Percentiles rank a stretch among this genome's conserved stretches.
Conservation (phyloP, 2,888 invertebrate genomes). For the Cybosia mesomella region DNA sequence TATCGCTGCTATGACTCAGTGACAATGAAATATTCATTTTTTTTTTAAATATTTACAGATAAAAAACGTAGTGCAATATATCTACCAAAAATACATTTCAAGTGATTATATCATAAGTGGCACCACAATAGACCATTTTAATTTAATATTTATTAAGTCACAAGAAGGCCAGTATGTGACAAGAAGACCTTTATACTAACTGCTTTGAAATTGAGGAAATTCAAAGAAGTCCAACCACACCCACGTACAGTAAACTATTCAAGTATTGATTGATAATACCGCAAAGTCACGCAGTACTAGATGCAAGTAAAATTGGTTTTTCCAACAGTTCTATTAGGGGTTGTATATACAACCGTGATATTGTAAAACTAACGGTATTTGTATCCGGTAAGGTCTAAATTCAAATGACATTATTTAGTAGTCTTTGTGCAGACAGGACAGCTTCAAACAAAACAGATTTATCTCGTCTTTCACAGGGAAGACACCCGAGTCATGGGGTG, state of each 20-base stretch:
- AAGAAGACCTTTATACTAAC: too few relatives aligned
- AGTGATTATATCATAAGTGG: too few relatives aligned
- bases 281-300: not conserved
- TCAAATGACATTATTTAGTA: not conserved
- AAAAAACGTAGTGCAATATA: too few relatives aligned
- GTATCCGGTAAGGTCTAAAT: not conserved
- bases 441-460: not conserved
- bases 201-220: not conserved
- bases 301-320: not conserved
- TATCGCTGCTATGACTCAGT: too few relatives aligned
- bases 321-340: not conserved
- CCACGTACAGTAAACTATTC: not conserved
- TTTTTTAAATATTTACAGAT: too few relatives aligned
- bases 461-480: not conserved
- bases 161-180: too few relatives aligned
- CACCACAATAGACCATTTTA: too few relatives aligned
- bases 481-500: not conserved
- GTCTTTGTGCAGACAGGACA: slow-evolving; percentile 1
- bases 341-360: not conserved
- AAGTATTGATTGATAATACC: not conserved
- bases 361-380: not conserved
- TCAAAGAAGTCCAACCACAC: not conserved
- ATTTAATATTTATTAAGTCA: too few relatives aligned
- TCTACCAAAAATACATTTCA: too few relatives aligned
- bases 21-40: too few relatives aligned